Conservation (phyloP, 1,140 invertebrate species). For the Anadara kagoshimensis region DNA sequence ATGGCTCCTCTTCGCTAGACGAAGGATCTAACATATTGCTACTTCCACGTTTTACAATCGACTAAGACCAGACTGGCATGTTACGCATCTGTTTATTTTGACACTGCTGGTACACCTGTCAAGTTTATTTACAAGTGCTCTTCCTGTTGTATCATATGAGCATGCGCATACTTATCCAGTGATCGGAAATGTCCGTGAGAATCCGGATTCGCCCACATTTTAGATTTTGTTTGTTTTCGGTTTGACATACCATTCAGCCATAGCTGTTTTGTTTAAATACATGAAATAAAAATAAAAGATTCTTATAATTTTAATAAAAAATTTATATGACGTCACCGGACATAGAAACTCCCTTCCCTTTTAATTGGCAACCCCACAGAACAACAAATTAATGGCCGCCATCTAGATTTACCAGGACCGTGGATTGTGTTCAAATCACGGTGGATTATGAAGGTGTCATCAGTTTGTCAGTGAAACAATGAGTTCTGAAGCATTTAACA, state of each 20-base stretch:
- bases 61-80: not conserved
- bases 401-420: not conserved
- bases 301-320: not conserved
- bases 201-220: too few relatives aligned
- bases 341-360: slow-evolving; percentile 11
- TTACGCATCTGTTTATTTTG: not conserved
- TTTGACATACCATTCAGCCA: too few relatives aligned
- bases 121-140: too few relatives aligned
- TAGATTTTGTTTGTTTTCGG: too few relatives aligned
- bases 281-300: too few relatives aligned
- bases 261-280: too few relatives aligned
- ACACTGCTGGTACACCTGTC: too few relatives aligned
- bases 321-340: slow-evolving; percentile 21
- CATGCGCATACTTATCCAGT: too few relatives aligned
- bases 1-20: slow-evolving; percentile 75
- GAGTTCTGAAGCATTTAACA: slow-evolving; percentile 2
- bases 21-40: slow-evolving; percentile 76
- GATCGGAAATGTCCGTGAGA: too few relatives aligned
- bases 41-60: not conserved
- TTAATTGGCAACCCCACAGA: slow-evolving; percentile 16
- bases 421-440: not conserved
- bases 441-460: not conserved
- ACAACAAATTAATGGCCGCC: slow-evolving; percentile 22
- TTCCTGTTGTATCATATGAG: too few relatives aligned
- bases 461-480: slow-evolving; percentile 1